Conservation (phyloP, 2,888 invertebrate species). For the Hydrotaea cyrtoneurina region DNA sequence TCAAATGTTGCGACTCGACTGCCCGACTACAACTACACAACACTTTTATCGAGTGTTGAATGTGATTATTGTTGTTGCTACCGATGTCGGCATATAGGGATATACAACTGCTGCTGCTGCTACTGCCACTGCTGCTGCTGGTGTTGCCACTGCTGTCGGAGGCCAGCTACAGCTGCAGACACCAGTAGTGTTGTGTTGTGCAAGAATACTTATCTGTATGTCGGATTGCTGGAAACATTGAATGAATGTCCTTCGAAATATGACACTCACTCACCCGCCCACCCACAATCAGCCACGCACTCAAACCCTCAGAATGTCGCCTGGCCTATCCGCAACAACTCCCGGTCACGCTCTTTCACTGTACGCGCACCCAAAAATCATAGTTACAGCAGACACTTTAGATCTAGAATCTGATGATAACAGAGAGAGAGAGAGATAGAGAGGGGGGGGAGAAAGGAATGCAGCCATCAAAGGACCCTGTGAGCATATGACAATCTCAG, state of each 20-base stretch:
- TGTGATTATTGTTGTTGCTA: constrained; percentile 41
- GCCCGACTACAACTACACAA: constrained; percentile 64
- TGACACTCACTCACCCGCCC: constrained; percentile 20
- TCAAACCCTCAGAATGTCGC: background rate
- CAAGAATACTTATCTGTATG: background rate
- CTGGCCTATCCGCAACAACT: background rate
- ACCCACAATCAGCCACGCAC: background rate
- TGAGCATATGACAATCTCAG: no score
- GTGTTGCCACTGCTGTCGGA: background rate
- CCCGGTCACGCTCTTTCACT: background rate
- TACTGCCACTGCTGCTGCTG: constrained; percentile 37
- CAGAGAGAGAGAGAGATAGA: background rate
- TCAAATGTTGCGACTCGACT: constrained; percentile 77
- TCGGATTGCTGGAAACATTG: constrained; percentile 20
- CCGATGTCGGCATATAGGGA: background rate
- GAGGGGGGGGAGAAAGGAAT: background rate
- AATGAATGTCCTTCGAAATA: constrained; percentile 72
- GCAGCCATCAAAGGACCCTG: no score
- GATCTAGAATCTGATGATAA: background rate
- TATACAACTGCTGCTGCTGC: constrained; percentile 2
- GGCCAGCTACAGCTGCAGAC: no score
- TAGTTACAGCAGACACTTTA: constrained; percentile 26
- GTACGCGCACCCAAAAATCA: background rate
- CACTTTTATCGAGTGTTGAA: constrained; percentile 58
- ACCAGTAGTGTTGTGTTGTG: background rate